Percentiles rank a stretch among this genome's conserved stretches.
phyloP scores from a whole-genome alignment of 2,797 vertebrate genomes.

The Pseudotriccus pelzelni region DNA sequence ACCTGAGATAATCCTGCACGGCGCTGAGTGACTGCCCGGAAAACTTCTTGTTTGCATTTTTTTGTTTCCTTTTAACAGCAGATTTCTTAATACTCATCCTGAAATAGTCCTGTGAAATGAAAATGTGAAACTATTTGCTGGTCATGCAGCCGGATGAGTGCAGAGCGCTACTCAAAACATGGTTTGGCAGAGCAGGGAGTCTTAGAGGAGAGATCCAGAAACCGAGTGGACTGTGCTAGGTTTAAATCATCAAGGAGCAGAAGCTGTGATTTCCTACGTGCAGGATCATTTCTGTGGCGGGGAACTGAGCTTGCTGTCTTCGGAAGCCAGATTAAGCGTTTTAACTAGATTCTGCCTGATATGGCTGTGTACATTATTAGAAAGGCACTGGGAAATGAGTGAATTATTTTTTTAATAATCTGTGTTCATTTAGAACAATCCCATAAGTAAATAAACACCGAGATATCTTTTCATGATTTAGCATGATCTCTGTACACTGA shows the following conservation, averaged over 20 bases:
- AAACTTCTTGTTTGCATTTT: not conserved
- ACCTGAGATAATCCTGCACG: not conserved
- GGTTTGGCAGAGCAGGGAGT: not conserved
- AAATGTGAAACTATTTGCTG: not conserved
- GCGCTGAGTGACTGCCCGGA: not conserved
- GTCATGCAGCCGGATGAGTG: not conserved
- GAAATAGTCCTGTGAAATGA: not conserved
- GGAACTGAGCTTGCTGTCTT: not conserved
- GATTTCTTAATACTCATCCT: not conserved
- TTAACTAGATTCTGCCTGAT: not conserved
- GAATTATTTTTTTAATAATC: not conserved
- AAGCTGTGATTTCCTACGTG: slow-evolving; percentile 16
- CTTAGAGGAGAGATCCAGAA: not conserved
- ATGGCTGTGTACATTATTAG: not conserved
- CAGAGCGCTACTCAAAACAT: not conserved
- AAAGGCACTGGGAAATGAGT: not conserved
- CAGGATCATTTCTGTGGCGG: not conserved
- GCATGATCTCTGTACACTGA: not conserved
- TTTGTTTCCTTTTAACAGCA: not conserved
- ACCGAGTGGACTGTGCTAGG: not conserved
- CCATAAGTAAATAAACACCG: not conserved
- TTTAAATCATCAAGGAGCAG: not conserved
- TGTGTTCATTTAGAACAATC: not conserved
- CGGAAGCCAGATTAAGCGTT: not conserved
- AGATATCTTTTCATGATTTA: not conserved